These are phyloP conservation scores for Neelides sp. DNA, from an alignment of 1,140 invertebrate species.

Conservation along the genomic window DNA sequence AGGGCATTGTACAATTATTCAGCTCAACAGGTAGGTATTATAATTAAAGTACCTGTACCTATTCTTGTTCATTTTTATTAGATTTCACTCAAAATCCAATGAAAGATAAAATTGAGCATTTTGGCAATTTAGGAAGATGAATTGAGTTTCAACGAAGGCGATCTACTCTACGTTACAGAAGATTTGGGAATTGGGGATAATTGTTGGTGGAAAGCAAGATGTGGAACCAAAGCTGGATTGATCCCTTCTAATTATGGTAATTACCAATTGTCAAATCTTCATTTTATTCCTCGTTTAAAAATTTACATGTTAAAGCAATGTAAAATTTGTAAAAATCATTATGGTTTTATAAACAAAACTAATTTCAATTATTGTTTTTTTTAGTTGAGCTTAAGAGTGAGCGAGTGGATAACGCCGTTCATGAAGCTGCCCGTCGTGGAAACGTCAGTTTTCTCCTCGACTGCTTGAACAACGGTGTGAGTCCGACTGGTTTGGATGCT, in stretches of 20 bases:
- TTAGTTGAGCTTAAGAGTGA: conserved; percentile 50
- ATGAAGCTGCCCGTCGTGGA: conserved; percentile 57
- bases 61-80: neutral
- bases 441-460: conserved; percentile 51
- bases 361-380: conserved; percentile 25
- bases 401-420: conserved; percentile 49
- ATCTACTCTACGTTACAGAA: conserved; percentile 52
- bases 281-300: no score
- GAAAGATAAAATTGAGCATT: conserved; percentile 1
- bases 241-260: conserved; percentile 56
- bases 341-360: neutral
- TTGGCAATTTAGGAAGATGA: conserved; percentile 38
- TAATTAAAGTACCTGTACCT: neutral
- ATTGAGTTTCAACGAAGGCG: conserved; percentile 53
- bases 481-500: conserved; percentile 53
- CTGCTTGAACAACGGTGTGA: conserved; percentile 51
- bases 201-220: conserved; percentile 53
- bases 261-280: conserved; percentile 8
- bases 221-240: conserved; percentile 46
- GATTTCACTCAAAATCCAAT: neutral
- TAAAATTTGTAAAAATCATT: neutral
- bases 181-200: conserved; percentile 37
- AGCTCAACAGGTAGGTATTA: conserved; percentile 44
- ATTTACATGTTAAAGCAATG: no score
- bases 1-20: conserved; percentile 46